Percentiles rank a stretch among this genome's conserved stretches.
phyloP scores from a whole-genome alignment of 2,797 vertebrate species.

The Pseudochirops corinnae region DNA sequence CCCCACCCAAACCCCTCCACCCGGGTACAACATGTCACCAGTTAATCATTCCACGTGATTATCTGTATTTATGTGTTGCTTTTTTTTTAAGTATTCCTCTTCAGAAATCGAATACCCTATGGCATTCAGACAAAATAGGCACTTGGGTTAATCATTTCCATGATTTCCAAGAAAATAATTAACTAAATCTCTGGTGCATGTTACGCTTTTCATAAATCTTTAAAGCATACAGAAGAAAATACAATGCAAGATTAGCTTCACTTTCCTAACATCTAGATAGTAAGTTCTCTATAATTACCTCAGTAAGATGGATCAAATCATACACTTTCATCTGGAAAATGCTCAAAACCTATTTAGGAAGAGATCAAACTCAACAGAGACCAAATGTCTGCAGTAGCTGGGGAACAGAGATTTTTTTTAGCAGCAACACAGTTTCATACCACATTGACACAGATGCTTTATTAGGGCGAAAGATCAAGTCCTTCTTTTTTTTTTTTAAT shows the following conservation, averaged over 20 bases:
- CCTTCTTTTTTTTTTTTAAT: too few relatives aligned
- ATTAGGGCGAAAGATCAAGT: neutral
- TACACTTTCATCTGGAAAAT: conserved; percentile 41
- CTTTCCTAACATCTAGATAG: neutral
- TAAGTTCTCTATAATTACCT: neutral
- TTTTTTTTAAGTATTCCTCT: neutral
- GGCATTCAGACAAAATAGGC: neutral
- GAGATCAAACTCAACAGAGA: neutral
- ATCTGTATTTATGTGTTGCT: neutral
- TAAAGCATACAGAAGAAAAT: conserved; percentile 26
- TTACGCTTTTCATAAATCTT: neutral
- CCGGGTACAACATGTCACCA: neutral
- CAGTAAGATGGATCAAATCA: neutral
- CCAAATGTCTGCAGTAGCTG: neutral
- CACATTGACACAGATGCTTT: neutral
- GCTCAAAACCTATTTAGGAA: neutral
- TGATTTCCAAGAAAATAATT: conserved; percentile 25
- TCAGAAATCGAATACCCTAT: neutral
- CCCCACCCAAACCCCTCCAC: neutral
- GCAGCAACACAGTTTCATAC: neutral
- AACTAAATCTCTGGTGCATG: neutral
- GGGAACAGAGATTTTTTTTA: neutral
- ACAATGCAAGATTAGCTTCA: conserved; percentile 14
- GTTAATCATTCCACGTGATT: neutral
- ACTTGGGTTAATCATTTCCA: neutral